These are phyloP conservation scores for Ophioninae sp. DNA, from an alignment of 2,888 invertebrate species.

Conservation along the genomic window DNA sequence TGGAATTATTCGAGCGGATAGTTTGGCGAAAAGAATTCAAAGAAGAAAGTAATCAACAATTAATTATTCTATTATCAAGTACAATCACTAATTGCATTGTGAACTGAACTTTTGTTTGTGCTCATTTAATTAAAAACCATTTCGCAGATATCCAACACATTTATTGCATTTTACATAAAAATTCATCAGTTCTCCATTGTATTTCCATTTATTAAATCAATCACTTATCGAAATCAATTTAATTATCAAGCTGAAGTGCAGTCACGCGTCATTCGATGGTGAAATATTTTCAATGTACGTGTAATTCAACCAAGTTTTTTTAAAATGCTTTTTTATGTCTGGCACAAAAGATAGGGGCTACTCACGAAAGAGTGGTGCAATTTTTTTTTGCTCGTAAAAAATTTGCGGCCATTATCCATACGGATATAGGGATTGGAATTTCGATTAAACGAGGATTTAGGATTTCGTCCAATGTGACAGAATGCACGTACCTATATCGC, in stretches of 20 bases:
- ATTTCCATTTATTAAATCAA: no score
- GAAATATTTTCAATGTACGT: not conserved
- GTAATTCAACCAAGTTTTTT: constrained; percentile 2
- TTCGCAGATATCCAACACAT: no score
- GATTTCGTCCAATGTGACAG: constrained; percentile 20
- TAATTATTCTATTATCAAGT: no score
- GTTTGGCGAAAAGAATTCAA: no score
- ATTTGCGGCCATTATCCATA: not conserved
- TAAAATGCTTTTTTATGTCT: not conserved
- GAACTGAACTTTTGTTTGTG: no score
- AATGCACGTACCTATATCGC: constrained; percentile 1
- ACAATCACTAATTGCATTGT: no score
- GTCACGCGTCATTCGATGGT: not conserved
- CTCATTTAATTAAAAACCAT: no score
- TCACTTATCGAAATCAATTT: not conserved
- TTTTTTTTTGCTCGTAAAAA: constrained; percentile 13
- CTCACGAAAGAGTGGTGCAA: not conserved
- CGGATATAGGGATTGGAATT: not conserved
- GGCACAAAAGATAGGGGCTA: not conserved
- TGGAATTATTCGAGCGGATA: no score
- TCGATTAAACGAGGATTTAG: constrained; percentile 3
- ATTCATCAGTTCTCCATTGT: no score
- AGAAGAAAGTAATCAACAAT: no score
- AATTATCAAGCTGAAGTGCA: not conserved
- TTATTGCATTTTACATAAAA: no score